Conservation (phyloP, 1,140 invertebrate species). For the Sesamia nonagrioides region DNA sequence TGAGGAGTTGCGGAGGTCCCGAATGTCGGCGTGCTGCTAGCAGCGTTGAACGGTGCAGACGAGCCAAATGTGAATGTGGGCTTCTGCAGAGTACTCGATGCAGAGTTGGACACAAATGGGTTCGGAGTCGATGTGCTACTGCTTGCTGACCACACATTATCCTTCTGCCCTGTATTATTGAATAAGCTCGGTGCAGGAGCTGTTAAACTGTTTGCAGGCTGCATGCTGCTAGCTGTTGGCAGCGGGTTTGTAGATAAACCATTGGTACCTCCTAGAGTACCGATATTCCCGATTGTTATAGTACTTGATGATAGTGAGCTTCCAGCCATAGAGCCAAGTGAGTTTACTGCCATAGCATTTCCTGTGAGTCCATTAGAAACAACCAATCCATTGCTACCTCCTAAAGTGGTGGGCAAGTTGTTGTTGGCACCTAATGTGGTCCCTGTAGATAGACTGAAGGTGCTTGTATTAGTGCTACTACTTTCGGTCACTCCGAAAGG, state of each 20-base stretch:
- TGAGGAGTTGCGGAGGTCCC: constrained; percentile 57
- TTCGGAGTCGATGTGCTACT: constrained; percentile 49
- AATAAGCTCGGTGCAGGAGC: constrained; percentile 49
- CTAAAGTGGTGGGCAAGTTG: constrained; percentile 50
- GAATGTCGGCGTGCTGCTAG: constrained; percentile 56
- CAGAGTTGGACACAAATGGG: constrained; percentile 49
- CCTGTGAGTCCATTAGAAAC: constrained; percentile 25
- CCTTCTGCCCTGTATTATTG: constrained; percentile 61
- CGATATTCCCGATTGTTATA: constrained; percentile 4
- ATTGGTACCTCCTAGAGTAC: constrained; percentile 38
- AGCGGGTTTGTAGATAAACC: constrained; percentile 52
- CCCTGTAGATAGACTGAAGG: constrained; percentile 59
- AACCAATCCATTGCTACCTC: constrained; percentile 55
- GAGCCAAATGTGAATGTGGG: constrained; percentile 54
- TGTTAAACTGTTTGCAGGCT: constrained; percentile 11
- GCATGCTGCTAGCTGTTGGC: constrained; percentile 49
- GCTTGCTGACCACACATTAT: constrained; percentile 62
- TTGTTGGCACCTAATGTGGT: constrained; percentile 55
- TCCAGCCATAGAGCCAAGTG: constrained; percentile 6
- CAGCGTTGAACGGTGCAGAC: constrained; percentile 46
- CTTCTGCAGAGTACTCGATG: constrained; percentile 49
- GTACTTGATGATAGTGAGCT: constrained; percentile 20
- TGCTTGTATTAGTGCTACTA: constrained; percentile 54
- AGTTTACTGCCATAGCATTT: constrained; percentile 22
- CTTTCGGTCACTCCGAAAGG: constrained; percentile 60